Conservation (phyloP, 2,888 invertebrate species). For the Bellardia bayeri region DNA sequence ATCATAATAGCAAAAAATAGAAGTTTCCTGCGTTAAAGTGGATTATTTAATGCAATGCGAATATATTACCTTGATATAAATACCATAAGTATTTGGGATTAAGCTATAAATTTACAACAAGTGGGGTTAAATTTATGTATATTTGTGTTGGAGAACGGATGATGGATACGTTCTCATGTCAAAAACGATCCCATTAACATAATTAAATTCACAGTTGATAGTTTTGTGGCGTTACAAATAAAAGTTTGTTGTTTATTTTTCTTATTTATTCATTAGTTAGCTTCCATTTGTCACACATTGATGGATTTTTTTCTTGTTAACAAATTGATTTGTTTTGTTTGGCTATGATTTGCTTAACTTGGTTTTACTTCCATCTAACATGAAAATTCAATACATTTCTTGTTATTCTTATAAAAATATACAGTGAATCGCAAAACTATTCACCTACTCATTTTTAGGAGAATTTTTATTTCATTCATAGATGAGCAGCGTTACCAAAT, state of each 20-base stretch:
- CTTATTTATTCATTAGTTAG: constrained; percentile 25
- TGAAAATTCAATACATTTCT: neutral
- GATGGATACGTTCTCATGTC: neutral
- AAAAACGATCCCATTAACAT: constrained; percentile 1
- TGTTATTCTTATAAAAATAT: neutral
- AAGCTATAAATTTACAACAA: neutral
- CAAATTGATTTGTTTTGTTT: constrained; percentile 34
- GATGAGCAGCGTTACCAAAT: too few relatives aligned
- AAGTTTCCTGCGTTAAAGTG: neutral
- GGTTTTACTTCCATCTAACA: neutral
- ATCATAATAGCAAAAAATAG: neutral
- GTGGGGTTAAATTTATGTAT: constrained; percentile 5
- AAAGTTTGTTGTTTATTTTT: neutral
- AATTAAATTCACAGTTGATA: constrained; percentile 21
- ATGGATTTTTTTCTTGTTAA: constrained; percentile 18
- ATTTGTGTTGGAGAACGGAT: neutral
- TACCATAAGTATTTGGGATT: neutral
- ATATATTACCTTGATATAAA: neutral
- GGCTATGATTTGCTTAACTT: neutral
- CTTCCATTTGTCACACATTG: constrained; percentile 22
- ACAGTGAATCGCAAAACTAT: too few relatives aligned
- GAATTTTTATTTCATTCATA: too few relatives aligned
- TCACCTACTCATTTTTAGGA: too few relatives aligned
- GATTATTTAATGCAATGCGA: neutral
- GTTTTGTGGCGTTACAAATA: neutral